Conservation (phyloP, 1,140 invertebrate genomes). For the Acromyrmex heyeri region DNA sequence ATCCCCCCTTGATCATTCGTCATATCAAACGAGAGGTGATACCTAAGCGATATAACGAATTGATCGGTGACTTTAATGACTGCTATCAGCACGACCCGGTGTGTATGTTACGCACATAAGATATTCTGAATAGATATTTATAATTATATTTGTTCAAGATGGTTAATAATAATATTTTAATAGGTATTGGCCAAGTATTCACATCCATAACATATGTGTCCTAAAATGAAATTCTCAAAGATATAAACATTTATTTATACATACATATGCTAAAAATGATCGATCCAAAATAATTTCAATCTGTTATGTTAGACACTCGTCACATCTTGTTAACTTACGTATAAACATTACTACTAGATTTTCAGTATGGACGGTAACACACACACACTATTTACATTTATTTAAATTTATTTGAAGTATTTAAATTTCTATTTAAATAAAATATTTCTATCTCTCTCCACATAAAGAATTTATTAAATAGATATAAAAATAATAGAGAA, state of each 20-base stretch:
- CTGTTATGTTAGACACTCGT: not conserved
- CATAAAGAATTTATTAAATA: too few relatives aligned
- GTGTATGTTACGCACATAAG: not conserved
- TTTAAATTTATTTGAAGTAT: too few relatives aligned
- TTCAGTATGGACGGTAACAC: too few relatives aligned
- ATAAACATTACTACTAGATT: too few relatives aligned
- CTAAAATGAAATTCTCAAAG: not conserved
- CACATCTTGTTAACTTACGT: not conserved
- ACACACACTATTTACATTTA: too few relatives aligned
- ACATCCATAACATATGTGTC: not conserved
- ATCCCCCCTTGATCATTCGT: not conserved
- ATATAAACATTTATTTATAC: not conserved
- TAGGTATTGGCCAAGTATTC: not conserved
- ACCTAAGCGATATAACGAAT: constrained; percentile 26
- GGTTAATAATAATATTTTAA: constrained; percentile 10
- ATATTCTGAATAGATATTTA: not conserved
- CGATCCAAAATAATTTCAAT: not conserved
- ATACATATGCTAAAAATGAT: not conserved
- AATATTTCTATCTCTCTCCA: too few relatives aligned
- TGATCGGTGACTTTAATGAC: constrained; percentile 26
- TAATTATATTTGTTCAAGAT: constrained; percentile 22
- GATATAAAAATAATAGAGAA: too few relatives aligned
- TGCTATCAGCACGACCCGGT: not conserved
- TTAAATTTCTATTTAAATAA: too few relatives aligned
- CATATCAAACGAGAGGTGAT: constrained; percentile 24